These are phyloP conservation scores for Aviceda subcristata DNA, from an alignment of 2,113 vertebrate species.

Conservation along the genomic window DNA sequence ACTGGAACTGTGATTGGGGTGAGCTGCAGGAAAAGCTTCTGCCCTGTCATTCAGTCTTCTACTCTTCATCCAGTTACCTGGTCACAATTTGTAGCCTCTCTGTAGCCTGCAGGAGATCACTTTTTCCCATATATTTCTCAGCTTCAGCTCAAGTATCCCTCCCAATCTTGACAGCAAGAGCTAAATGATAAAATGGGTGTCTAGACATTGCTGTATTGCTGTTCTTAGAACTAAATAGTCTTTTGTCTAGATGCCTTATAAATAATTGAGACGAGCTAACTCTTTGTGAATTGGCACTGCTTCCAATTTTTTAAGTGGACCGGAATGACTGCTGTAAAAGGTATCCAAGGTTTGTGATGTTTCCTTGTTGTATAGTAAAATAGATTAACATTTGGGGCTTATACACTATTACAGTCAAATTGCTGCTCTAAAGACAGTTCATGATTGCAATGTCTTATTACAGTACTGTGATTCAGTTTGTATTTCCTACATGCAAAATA, in stretches of 20 bases:
- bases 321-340: conserved; percentile 8
- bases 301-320: conserved; percentile 22
- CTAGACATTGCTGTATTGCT: conserved; percentile 28
- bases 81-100: background rate
- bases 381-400: conserved; percentile 61
- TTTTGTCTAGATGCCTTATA: background rate
- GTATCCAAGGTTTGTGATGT: conserved; percentile 8
- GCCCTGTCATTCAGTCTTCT: background rate
- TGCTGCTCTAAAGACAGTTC: conserved; percentile 26
- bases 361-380: conserved; percentile 61
- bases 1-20: background rate
- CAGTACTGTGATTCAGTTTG: background rate
- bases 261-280: conserved; percentile 23
- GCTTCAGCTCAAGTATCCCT: background rate
- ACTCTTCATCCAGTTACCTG: background rate
- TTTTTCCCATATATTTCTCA: background rate
- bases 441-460: background rate
- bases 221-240: conserved; percentile 13
- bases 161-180: background rate
- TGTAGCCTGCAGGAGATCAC: background rate
- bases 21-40: background rate
- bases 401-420: conserved; percentile 58
- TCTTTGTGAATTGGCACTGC: conserved; percentile 35
- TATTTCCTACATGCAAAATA: too few species aligned
- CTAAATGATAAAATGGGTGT: conserved; percentile 24